Conservation (phyloP, 1,140 invertebrate species). For the Calephelis virginiensis region DNA sequence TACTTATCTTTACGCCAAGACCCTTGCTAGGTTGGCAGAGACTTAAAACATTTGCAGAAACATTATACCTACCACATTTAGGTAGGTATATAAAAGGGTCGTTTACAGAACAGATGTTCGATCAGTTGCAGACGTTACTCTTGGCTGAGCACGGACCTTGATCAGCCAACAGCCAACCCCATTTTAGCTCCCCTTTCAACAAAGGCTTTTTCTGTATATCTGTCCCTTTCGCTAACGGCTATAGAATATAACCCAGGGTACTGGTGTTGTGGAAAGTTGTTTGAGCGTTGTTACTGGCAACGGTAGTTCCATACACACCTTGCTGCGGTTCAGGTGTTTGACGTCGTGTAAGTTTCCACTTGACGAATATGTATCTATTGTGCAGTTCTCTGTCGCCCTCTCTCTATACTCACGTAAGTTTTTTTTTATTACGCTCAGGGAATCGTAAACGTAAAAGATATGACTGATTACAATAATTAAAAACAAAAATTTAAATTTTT, state of each 20-base stretch:
- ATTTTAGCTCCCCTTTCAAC: conserved; percentile 42
- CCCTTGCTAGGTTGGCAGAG: no score
- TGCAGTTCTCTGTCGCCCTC: not conserved
- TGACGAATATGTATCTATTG: conserved; percentile 10
- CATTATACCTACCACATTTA: no score
- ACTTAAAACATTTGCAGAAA: no score
- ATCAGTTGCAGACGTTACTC: conserved; percentile 63
- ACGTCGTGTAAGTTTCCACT: conserved; percentile 28
- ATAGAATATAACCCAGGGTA: conserved; percentile 41
- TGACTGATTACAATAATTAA: no score
- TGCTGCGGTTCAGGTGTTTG: conserved; percentile 41
- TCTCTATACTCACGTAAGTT: conserved; percentile 6
- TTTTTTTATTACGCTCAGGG: no score
- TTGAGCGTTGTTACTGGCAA: conserved; percentile 71
- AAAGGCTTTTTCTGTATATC: conserved; percentile 31
- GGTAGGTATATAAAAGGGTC: not conserved
- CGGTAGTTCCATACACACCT: conserved; percentile 62
- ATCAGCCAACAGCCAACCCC: conserved; percentile 51
- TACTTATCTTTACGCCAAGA: no score
- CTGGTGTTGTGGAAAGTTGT: conserved; percentile 64
- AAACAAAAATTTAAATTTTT: no score
- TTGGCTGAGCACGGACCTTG: conserved; percentile 61
- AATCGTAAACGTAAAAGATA: no score
- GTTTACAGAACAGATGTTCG: conserved; percentile 57
- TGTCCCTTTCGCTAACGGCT: conserved; percentile 49